Evolutionary conservation across 2,888 invertebrate genomes (phyloP).

Genomic region (Cinara cedri): DNA sequence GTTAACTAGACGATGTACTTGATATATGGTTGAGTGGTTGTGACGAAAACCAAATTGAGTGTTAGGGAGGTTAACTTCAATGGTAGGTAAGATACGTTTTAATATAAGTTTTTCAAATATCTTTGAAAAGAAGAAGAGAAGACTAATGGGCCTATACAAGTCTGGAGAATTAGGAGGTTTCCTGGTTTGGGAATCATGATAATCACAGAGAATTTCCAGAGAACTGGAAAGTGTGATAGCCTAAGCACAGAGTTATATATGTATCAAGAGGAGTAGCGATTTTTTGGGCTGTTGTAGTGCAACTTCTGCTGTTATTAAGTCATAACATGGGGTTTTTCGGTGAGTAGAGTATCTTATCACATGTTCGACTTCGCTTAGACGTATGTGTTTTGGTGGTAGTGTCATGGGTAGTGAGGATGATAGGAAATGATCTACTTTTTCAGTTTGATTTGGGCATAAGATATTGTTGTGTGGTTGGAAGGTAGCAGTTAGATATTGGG

Average conservation of each 20-base stretch:
- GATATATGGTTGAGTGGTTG: constrained; percentile 25
- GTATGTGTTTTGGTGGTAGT: constrained; percentile 13
- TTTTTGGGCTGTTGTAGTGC: constrained; percentile 15
- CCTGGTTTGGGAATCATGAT: constrained; percentile 21
- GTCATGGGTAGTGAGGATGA: constrained; percentile 20
- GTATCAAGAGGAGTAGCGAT: constrained; percentile 23
- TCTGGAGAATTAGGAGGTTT: constrained; percentile 16
- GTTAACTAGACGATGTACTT: too few relatives aligned
- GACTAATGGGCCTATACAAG: background rate
- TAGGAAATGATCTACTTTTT: constrained; percentile 10
- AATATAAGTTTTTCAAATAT: background rate
- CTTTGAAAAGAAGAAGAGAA: background rate
- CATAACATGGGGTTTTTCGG: constrained; percentile 19
- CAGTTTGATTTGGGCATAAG: too few relatives aligned
- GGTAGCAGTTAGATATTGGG: too few relatives aligned
- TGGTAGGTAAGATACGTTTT: constrained; percentile 2
- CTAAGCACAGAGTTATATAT: constrained; percentile 17
- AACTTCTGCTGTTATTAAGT: constrained; percentile 35
- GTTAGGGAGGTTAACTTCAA: background rate
- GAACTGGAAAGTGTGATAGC: constrained; percentile 11
- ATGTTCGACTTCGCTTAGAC: constrained; percentile 11
- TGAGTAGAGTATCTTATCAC: background rate
- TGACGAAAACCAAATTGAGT: constrained; percentile 42
- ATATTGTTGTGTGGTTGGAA: constrained; percentile 30
- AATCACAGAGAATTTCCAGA: constrained; percentile 26